Evolutionary conservation across 1,140 invertebrate genomes (phyloP).

Genomic region (Ostrea edulis): DNA sequence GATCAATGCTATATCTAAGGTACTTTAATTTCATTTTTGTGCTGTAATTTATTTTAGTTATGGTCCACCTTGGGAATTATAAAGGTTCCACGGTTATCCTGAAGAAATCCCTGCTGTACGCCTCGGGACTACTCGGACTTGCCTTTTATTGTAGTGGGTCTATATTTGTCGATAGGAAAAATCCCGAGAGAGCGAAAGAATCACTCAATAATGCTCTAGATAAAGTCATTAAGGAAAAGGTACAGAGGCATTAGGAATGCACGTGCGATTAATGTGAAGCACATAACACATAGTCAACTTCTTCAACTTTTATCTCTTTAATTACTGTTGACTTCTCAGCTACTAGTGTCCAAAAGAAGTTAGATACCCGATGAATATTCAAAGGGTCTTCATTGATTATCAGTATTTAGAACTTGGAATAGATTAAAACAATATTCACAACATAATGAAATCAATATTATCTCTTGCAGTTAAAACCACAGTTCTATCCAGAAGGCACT

Average conservation of each 20-base stretch:
- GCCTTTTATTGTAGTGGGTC: slow-evolving; percentile 6
- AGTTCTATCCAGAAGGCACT: slow-evolving; percentile 27
- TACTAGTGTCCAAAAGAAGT: too few species aligned
- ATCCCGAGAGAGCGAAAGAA: background rate
- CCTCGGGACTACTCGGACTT: background rate
- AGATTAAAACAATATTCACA: background rate
- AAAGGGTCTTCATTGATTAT: too few species aligned
- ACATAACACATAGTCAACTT: too few species aligned
- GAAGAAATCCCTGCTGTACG: slow-evolving; percentile 15
- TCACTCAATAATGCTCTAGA: slow-evolving; percentile 1
- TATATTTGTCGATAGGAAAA: background rate
- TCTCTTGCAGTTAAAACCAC: background rate
- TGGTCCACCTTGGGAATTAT: slow-evolving; percentile 20
- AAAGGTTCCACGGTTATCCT: slow-evolving; percentile 2
- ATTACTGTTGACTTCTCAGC: background rate
- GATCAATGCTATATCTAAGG: background rate
- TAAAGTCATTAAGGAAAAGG: background rate
- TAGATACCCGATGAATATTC: background rate
- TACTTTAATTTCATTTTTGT: background rate
- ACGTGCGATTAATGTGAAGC: too few species aligned
- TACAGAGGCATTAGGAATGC: background rate
- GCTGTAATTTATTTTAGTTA: background rate
- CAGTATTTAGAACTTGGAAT: background rate
- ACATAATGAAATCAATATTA: background rate
- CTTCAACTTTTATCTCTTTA: too few species aligned